Evolutionary conservation across 2,113 vertebrate genomes (phyloP), one percentile per base, ranked within the genome.

Genomic region (Amphiprion percula): DNA sequence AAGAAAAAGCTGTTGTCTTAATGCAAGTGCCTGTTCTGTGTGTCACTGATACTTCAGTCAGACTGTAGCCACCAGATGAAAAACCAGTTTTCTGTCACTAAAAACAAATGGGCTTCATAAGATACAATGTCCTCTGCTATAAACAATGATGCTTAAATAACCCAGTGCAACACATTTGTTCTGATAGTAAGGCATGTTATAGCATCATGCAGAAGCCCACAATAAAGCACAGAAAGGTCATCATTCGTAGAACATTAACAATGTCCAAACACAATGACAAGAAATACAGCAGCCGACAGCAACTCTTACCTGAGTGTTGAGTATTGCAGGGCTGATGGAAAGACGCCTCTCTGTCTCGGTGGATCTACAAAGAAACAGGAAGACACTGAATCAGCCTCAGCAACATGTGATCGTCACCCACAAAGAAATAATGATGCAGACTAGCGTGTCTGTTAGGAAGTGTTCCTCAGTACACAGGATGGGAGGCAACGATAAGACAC

Each of bases 291-390:
- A 4, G 47, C 4, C 0, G 14, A 21, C 16, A 28, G 33, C 7
- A 24, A 30, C 12, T 76, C 90, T 91, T 93, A 95, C 95, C 95
- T 91, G 91, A 89, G 73, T 81, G 81, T 39, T 80, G 86, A 73
- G 78, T 24, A 77, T 59, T 61, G 49, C 74, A 87, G 5, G 91
- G 88, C 72, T 85, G 85, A 74, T 77, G 90, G 79, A 90, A 91
- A 46, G 92, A 81, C n/a, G 88, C 17, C 72, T 94, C 93, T 78
- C 87, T 87, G 80, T 95, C 95, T 91, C 93, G 89, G 78, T 95
- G 94, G 61, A 95, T 95, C 95, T 95, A 61, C 62, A 81, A 62
- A 91, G 87, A 86, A 92, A 94, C 87, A 94, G 92, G 91, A 93
- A 92, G 90, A 91, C 83, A 85, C 75, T 90, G 88, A 90, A 91